These are phyloP conservation scores for Augochlorella aurata DNA, from an alignment of 2,888 invertebrate species.

Conservation along the genomic window DNA sequence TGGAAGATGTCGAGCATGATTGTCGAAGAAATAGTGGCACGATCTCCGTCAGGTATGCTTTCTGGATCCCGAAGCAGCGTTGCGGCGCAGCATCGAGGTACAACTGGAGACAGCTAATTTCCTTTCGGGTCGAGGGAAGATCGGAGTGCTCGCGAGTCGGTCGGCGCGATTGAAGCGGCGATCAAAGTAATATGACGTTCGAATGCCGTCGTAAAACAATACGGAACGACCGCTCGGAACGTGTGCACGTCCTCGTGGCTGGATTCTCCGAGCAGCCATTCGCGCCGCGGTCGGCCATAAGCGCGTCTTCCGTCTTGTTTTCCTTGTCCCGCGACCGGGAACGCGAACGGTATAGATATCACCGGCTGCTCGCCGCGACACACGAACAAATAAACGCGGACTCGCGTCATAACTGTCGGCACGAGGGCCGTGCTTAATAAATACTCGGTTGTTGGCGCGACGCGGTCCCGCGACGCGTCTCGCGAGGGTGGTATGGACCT, in stretches of 20 bases:
- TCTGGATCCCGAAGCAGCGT: background rate
- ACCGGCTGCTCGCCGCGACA: slow-evolving; percentile 39
- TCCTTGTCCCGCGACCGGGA: slow-evolving; percentile 3
- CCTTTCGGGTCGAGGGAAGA: slow-evolving; percentile 23
- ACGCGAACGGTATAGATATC: slow-evolving; percentile 58
- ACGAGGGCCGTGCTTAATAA: slow-evolving; percentile 73
- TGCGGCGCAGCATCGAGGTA: background rate
- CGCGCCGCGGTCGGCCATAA: slow-evolving; percentile 31
- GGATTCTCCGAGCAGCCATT: slow-evolving; percentile 39
- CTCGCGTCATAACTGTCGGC: slow-evolving; percentile 76
- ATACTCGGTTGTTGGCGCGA: slow-evolving; percentile 64
- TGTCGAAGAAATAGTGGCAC: background rate
- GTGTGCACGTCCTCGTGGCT: slow-evolving; percentile 33
- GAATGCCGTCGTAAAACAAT: slow-evolving; percentile 45
- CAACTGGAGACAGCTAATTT: slow-evolving; percentile 48
- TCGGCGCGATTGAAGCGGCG: slow-evolving; percentile 46
- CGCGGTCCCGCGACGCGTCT: slow-evolving; percentile 55
- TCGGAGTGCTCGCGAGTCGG: slow-evolving; percentile 10
- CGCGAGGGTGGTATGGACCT: slow-evolving; percentile 51
- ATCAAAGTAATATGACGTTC: slow-evolving; percentile 47
- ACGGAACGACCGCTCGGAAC: slow-evolving; percentile 28
- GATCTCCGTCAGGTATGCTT: background rate
- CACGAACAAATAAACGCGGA: slow-evolving; percentile 68
- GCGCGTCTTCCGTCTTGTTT: slow-evolving; percentile 12
- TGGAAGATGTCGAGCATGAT: background rate